Evolutionary conservation across 1,140 invertebrate species (phyloP), one percentile per base, ranked within the genome.

Genomic region (Drosophila virilis): DNA sequence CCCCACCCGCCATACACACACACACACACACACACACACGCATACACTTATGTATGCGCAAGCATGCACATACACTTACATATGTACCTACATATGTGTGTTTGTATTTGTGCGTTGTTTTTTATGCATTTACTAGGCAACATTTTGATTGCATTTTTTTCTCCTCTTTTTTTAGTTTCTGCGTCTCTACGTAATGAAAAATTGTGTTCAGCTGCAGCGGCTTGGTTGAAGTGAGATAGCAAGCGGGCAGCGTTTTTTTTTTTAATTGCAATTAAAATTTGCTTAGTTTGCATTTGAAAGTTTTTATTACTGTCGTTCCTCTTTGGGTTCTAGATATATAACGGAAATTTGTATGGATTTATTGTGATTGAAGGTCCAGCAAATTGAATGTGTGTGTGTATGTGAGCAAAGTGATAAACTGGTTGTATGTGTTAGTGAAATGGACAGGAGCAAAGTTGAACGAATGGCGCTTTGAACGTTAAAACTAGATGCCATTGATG

Each of bases 231-330:
- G 78, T 22, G 67, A 75, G 76, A 71, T 67, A 51, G 67, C 58
- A 8, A 9, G 38, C 28, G 33, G 42, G 22, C 15, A 48, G 15
- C 22, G 22, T 28, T 37, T 37, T 65, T 58, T 80, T 85, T 85
- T 89, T 89, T 89, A 89, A 89, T 89, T 90, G 77, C 84, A 90
- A 89, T 89, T 89, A 89, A 89, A 89, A 89, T 89, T 89, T 89
- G 84, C 84, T 89, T 89, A 89, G 84, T 90, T 89, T 90, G 84
- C 84, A 80, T 89, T 89, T 84, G 82, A 85, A 84, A 85, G 80
- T 84, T 77, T 77, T 77, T 77, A 74, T 74, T 77, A 68, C 74
- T 73, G 73, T 65, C 57, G 67, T 70, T 70, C 38, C 66, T 70
- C 72, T 64, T 74, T 70, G 51, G 45, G 50, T 59, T 48, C 50